Evolutionary conservation across 1,140 invertebrate genomes (phyloP).

Genomic region (Drosophila lacertosa): DNA sequence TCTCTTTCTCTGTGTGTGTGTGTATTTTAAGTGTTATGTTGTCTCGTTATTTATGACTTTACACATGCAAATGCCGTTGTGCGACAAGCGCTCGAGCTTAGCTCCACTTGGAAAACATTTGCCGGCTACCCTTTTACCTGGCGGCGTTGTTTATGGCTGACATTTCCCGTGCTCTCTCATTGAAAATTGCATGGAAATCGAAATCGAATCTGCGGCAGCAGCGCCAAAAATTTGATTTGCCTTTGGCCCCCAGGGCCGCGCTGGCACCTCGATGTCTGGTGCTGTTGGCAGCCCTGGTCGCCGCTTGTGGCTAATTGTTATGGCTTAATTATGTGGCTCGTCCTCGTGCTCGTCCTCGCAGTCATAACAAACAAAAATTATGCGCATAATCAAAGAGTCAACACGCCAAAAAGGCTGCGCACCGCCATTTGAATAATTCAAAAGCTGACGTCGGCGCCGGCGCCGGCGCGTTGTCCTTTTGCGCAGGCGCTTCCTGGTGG

Average conservation of each 20-base stretch:
- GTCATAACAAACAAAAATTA: constrained; percentile 72
- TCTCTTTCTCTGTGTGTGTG: constrained; percentile 38
- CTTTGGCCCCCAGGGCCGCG: neutral
- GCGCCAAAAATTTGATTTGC: constrained; percentile 68
- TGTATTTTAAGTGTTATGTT: constrained; percentile 78
- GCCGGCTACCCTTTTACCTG: constrained; percentile 44
- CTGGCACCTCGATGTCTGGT: constrained; percentile 3
- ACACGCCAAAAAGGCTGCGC: constrained; percentile 72
- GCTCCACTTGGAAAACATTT: constrained; percentile 54
- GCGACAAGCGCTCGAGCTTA: constrained; percentile 76
- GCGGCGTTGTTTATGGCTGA: constrained; percentile 77
- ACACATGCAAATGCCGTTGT: constrained; percentile 75
- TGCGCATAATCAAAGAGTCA: constrained; percentile 82
- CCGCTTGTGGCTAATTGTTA: constrained; percentile 61
- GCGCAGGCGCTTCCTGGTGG: constrained; percentile 69
- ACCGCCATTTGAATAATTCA: constrained; percentile 78
- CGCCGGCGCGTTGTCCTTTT: constrained; percentile 66
- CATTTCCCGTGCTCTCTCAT: constrained; percentile 68
- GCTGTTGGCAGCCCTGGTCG: constrained; percentile 6
- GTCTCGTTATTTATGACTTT: constrained; percentile 82
- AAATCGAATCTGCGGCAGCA: constrained; percentile 71
- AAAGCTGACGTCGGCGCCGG: constrained; percentile 49
- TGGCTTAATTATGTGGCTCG: constrained; percentile 72
- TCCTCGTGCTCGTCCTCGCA: constrained; percentile 16
- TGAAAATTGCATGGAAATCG: constrained; percentile 80